These are phyloP conservation scores for Vipera latastei DNA, from an alignment of 2,797 vertebrate genomes.

Conservation along the genomic window DNA sequence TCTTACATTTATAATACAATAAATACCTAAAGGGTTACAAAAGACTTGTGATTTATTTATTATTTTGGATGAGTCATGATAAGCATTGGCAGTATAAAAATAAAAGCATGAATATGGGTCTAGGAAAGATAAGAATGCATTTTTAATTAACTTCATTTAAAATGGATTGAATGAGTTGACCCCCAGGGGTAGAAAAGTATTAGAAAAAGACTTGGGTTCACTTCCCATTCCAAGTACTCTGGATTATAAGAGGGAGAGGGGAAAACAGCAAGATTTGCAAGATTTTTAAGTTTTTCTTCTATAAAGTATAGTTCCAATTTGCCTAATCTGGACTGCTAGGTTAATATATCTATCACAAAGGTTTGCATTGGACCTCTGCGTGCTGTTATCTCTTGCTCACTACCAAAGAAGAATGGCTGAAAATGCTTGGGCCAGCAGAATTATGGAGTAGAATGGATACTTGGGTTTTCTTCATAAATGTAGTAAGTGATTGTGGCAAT, in stretches of 20 bases:
- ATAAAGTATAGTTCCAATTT: background rate
- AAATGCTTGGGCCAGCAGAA: background rate
- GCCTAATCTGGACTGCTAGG: background rate
- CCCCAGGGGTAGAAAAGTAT: background rate
- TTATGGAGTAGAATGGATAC: background rate
- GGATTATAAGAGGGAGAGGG: background rate
- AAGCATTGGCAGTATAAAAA: background rate
- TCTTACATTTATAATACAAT: conserved; percentile 13
- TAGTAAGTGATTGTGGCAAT: background rate
- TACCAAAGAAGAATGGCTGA: background rate
- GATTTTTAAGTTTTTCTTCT: background rate
- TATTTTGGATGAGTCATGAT: background rate
- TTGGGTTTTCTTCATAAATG: background rate
- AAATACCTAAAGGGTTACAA: conserved; percentile 8
- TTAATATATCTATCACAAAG: background rate
- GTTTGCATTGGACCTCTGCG: background rate
- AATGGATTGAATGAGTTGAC: background rate
- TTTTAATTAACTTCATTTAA: background rate
- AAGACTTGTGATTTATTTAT: conserved; percentile 13
- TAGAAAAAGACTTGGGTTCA: background rate
- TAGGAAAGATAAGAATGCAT: background rate
- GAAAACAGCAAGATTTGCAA: background rate
- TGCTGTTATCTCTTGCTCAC: background rate
- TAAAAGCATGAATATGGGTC: background rate
- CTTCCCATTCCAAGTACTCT: background rate